Percentiles rank a stretch among this genome's conserved stretches.
Evolutionary conservation across 2,797 vertebrate genomes (phyloP).

Genomic region (Garrulus glandarius): DNA sequence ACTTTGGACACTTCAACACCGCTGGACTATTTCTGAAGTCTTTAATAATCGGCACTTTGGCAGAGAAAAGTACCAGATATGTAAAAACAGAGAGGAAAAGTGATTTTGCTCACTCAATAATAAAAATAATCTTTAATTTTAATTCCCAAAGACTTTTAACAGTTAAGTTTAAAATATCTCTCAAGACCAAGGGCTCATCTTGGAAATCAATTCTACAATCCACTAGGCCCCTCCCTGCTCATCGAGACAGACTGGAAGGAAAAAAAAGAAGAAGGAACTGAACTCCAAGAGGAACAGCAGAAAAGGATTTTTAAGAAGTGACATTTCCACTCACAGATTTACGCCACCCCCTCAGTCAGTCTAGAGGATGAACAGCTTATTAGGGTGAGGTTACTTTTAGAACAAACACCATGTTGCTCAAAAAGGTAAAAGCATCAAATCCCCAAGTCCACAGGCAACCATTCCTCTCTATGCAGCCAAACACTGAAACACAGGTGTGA

Average conservation of each 20-base stretch:
- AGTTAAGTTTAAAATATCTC: background rate
- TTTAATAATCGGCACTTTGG: background rate
- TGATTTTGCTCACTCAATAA: background rate
- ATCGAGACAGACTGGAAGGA: background rate
- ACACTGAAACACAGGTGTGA: background rate
- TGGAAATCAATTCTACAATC: background rate
- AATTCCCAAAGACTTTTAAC: background rate
- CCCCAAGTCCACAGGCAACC: background rate
- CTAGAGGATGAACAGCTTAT: background rate
- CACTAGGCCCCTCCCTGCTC: background rate
- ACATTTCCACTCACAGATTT: background rate
- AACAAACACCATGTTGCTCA: background rate
- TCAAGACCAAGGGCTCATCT: background rate
- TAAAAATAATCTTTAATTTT: background rate
- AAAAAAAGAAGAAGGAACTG: background rate
- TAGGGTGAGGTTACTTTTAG: background rate
- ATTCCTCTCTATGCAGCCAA: background rate
- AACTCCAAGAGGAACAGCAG: background rate
- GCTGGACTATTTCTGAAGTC: background rate
- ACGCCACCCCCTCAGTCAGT: fast-evolving
- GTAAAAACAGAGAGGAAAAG: background rate
- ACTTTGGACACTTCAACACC: background rate
- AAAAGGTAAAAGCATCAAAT: background rate
- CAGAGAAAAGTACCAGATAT: background rate
- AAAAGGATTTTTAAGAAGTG: background rate